A percentile compares a stretch with the other conserved stretches of the same genome.
Conservation (phyloP, 2,113 vertebrate species). For the Muntiacus reevesi region DNA sequence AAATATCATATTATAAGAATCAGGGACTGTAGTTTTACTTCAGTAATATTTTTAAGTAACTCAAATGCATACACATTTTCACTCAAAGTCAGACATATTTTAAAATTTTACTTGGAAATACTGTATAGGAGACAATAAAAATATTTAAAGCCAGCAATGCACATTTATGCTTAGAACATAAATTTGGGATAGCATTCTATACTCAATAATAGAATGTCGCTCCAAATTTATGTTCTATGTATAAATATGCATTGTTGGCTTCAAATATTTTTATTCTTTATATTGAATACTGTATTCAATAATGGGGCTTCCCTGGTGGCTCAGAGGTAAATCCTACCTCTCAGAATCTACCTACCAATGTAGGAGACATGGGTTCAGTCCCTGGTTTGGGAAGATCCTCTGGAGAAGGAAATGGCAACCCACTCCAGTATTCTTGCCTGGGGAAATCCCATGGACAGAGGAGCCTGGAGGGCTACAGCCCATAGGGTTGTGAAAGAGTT, state of each 20-base stretch:
- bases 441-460: neutral
- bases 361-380: neutral
- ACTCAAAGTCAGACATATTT: neutral
- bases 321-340: neutral
- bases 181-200: neutral
- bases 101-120: neutral
- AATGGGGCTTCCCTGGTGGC: neutral
- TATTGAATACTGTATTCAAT: neutral
- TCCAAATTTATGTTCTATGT: neutral
- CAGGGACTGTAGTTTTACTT: neutral
- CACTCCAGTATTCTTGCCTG: neutral
- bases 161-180: neutral
- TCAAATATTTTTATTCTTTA: neutral
- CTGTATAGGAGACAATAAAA: neutral
- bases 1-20: neutral
- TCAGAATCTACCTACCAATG: neutral
- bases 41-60: conserved; percentile 22
- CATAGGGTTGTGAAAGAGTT: neutral
- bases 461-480: neutral
- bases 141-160: conserved; percentile 3
- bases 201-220: neutral
- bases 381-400: neutral
- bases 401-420: neutral
- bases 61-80: neutral
- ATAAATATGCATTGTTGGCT: neutral